Base-by-base conservation (phyloP, 92 coral and sea anemone genomes). In the Siderastrea siderea region DNA sequence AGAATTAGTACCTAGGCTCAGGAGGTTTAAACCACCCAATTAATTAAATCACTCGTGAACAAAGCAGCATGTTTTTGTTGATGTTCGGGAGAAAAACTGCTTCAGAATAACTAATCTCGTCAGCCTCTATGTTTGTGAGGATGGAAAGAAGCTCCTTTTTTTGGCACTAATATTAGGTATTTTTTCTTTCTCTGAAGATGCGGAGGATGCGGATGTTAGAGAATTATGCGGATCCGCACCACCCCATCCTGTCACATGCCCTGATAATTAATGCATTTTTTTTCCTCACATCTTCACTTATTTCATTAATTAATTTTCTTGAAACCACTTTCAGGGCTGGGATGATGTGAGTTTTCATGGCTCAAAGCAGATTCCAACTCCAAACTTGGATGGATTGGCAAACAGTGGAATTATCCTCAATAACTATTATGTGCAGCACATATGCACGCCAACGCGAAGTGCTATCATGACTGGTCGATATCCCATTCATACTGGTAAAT, bases 261-360 rank as follows among this genome's bases (percentile, higher is more conserved):
- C 38, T 26, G 38, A 17, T 60, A 47, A 15, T 61, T 17, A 58
- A 46, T 19, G n/a, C 43, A 3, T 0, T 47, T 7, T 7, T 26
- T 26, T 26, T 26, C 38, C 38, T 26, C 38, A 26, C 38, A 26
- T 26, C 38, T 26, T 26, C 38, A 26, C 38, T 26, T 26, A 26
- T 26, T 26, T 26, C 38, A 0, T 26, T 26, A 0, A 26, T 26
- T 6, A 14, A 3, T 3, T 44, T 46, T 51, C 3, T 66, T 68
- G 14, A 26, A 14, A 47, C 16, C 57, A 15, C 44, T 19, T 14
- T 57, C 11, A 94, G 96, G 98, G 98, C 10, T 95, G 84, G 84
- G 88, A 91, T 80, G 98, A 94, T 68, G 92, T 94, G 82, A 92
- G 98, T 71, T 94, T 94, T 50, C 98, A 94, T 52, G 95, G 95